These are phyloP conservation scores for Carterocephalus palaemon DNA, from an alignment of 2,888 invertebrate species.

Conservation along the genomic window DNA sequence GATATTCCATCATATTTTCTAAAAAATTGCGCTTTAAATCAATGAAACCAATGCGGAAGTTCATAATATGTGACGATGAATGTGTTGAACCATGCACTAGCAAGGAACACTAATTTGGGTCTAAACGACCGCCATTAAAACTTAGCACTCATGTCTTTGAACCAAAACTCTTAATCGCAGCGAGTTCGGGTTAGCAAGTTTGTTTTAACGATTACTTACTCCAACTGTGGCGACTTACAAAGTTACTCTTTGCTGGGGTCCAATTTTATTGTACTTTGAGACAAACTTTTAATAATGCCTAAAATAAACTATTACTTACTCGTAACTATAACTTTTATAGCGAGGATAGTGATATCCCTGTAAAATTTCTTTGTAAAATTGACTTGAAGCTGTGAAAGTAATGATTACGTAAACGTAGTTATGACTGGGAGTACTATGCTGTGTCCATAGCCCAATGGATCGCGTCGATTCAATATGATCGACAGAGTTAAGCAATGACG, in stretches of 20 bases:
- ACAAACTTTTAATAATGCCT: background rate
- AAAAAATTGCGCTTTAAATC: too few species aligned
- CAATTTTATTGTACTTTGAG: slow-evolving; percentile 12
- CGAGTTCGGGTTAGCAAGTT: slow-evolving; percentile 19
- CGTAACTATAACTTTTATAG: background rate
- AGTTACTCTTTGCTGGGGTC: slow-evolving; percentile 13
- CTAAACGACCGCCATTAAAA: slow-evolving; percentile 25
- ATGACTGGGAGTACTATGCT: too few species aligned
- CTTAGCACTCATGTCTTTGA: slow-evolving; percentile 24
- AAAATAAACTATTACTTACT: background rate
- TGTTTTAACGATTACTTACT: slow-evolving; percentile 25
- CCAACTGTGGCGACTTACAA: slow-evolving; percentile 12
- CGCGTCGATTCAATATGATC: too few species aligned
- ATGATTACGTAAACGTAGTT: too few species aligned
- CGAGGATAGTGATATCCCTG: too few species aligned
- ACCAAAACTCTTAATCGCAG: slow-evolving; percentile 18
- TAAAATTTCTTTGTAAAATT: too few species aligned
- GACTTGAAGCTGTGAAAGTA: too few species aligned
- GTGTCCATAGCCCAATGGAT: too few species aligned
- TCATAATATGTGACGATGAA: too few species aligned
- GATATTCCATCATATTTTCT: too few species aligned
- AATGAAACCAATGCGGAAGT: too few species aligned
- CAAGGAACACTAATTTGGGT: slow-evolving; percentile 24
- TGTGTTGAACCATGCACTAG: slow-evolving; percentile 3
- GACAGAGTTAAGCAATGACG: too few species aligned